Conservation (phyloP, 64 coral and sea anemone genomes). For the Pachyseris speciosa region DNA sequence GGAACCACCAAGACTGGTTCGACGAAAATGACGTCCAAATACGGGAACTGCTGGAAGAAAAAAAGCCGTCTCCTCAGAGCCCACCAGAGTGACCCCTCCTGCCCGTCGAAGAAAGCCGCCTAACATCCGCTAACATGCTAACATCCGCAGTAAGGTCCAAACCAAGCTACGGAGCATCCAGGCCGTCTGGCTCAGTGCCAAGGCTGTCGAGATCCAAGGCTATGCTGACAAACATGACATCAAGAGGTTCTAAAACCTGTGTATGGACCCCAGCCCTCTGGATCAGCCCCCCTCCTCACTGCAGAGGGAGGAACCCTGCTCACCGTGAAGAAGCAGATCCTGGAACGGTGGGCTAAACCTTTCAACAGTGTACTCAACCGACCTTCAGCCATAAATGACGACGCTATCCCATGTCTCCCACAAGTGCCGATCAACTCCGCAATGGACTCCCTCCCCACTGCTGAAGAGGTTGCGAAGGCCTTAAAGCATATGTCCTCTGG, state of each 20-base stretch:
- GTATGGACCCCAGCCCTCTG: slow-evolving; percentile 5
- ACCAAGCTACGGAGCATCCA: neutral
- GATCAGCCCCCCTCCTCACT: neutral
- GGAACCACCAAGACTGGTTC: slow-evolving; percentile 49
- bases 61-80: neutral
- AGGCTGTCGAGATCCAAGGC: slow-evolving; percentile 15
- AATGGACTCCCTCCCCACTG: too few relatives aligned
- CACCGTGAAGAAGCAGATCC: too few relatives aligned
- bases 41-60: slow-evolving; percentile 6
- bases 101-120: neutral
- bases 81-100: slow-evolving; percentile 21
- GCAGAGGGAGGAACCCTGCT: neutral
- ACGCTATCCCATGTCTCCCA: neutral
- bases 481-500: too few relatives aligned
- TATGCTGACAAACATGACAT: slow-evolving; percentile 20
- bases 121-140: too few relatives aligned
- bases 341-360: neutral
- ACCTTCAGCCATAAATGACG: neutral
- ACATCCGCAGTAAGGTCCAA: neutral
- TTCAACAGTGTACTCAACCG: slow-evolving; percentile 2
- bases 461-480: too few relatives aligned
- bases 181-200: neutral
- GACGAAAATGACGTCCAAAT: neutral
- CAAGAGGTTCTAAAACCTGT: neutral
- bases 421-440: too few relatives aligned